phyloP scores from a whole-genome alignment of 2,797 vertebrate species.

The Rhynchotus rufescens region DNA sequence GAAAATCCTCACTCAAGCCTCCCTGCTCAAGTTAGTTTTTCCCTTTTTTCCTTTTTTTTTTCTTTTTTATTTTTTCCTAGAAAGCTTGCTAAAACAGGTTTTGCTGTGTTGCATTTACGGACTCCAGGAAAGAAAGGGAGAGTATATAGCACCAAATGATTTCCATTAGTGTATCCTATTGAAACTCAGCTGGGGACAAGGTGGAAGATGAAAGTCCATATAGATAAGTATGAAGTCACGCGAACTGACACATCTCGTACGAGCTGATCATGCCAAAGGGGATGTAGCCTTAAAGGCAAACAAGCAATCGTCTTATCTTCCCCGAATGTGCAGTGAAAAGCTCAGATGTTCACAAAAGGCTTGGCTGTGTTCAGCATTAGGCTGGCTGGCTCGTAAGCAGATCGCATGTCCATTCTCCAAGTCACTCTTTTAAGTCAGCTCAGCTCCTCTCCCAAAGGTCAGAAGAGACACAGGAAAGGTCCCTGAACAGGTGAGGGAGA shows the following conservation, averaged over 20 bases:
- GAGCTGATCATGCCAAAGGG: not conserved
- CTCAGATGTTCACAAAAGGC: not conserved
- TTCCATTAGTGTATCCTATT: not conserved
- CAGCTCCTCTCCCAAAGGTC: slow-evolving; percentile 24
- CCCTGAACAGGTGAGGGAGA: not conserved
- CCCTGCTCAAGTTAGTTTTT: not conserved
- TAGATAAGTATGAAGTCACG: not conserved
- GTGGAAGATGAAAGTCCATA: not conserved
- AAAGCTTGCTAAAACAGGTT: not conserved
- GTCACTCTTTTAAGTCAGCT: not conserved
- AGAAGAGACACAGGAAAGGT: slow-evolving; percentile 20
- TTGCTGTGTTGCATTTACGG: not conserved
- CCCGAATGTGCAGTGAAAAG: not conserved
- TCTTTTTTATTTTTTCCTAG: not conserved
- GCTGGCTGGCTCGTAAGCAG: not conserved
- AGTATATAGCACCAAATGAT: not conserved
- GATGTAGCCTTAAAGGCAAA: not conserved
- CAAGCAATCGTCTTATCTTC: not conserved
- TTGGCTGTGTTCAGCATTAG: not conserved
- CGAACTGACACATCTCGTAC: not conserved
- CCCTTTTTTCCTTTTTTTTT: not conserved
- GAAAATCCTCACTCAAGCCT: not conserved
- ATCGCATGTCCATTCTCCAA: not conserved
- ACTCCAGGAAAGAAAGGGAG: not conserved
- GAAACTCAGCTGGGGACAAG: not conserved